These are phyloP conservation scores for Dimorphilus gyrociliatus DNA, from an alignment of 2,888 invertebrate species.

Conservation along the genomic window DNA sequence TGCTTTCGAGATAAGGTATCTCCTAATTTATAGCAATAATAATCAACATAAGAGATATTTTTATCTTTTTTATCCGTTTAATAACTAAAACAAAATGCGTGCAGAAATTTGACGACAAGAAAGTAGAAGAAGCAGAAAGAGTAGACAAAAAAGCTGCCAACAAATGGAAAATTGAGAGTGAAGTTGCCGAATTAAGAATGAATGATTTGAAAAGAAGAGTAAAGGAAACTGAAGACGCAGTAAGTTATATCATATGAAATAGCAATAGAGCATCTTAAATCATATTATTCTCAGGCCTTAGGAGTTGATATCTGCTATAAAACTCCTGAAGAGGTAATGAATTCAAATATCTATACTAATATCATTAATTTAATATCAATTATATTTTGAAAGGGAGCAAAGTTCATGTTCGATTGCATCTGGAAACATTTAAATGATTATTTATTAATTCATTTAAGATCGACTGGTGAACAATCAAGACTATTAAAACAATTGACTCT, in stretches of 20 bases:
- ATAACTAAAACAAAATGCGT: no score
- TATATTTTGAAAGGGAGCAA: slow-evolving; percentile 17
- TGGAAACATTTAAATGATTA: slow-evolving; percentile 17
- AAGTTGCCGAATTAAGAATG: slow-evolving; percentile 15
- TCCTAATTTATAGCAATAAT: no score
- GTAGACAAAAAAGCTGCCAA: slow-evolving; percentile 20
- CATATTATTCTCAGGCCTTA: slow-evolving; percentile 14
- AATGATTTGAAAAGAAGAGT: slow-evolving; percentile 21
- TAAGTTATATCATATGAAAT: slow-evolving; percentile 3
- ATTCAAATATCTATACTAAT: neutral
- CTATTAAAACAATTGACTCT: slow-evolving; percentile 12
- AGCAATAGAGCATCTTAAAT: neutral
- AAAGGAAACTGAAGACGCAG: slow-evolving; percentile 15
- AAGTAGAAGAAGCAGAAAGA: slow-evolving; percentile 14
- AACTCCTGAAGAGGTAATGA: slow-evolving; percentile 17
- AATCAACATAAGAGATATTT: no score
- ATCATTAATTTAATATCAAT: neutral
- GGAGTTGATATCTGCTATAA: slow-evolving; percentile 18
- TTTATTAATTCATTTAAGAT: slow-evolving; percentile 13
- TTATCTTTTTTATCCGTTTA: no score
- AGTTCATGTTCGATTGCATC: slow-evolving; percentile 22
- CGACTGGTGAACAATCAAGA: slow-evolving; percentile 5
- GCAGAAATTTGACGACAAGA: slow-evolving; percentile 15
- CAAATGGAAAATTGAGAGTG: slow-evolving; percentile 24
- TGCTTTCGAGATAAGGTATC: slow-evolving; percentile 25